Evolutionary conservation across 2,888 invertebrate genomes (phyloP).

Genomic region (Timema cristinae): DNA sequence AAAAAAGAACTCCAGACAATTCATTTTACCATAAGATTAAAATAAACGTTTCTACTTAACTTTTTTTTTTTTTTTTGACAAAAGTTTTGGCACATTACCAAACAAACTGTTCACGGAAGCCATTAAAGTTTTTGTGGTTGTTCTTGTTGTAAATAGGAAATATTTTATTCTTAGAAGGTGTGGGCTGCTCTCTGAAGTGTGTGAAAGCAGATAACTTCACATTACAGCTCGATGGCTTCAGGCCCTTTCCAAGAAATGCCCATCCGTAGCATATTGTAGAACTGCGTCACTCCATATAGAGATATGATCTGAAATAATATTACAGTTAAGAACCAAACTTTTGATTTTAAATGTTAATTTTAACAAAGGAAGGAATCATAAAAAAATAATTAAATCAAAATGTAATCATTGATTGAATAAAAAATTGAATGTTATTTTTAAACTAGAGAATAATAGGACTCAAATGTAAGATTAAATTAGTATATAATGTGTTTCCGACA

Average conservation of each 20-base stretch:
- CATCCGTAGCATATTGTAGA: constrained; percentile 65
- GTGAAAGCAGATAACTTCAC: constrained; percentile 24
- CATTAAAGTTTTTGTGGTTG: no score
- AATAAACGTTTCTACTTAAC: no score
- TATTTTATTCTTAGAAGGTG: no score
- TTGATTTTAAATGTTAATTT: not conserved
- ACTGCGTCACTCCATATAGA: constrained; percentile 66
- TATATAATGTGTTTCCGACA: no score
- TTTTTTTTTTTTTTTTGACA: no score
- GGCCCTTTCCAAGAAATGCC: constrained; percentile 75
- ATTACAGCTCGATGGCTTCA: constrained; percentile 59
- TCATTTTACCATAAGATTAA: no score
- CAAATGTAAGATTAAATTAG: not conserved
- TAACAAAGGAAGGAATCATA: not conserved
- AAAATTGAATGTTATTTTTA: not conserved
- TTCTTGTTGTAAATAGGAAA: no score
- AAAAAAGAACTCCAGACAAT: no score
- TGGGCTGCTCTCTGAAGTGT: not conserved
- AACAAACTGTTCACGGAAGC: no score
- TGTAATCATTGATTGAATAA: not conserved
- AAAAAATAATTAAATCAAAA: not conserved
- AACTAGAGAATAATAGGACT: not conserved
- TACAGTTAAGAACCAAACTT: not conserved
- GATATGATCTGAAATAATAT: constrained; percentile 56
- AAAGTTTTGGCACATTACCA: no score